Base-by-base conservation (phyloP, 2,797 vertebrate genomes). In the Yasuhikotakia modesta region DNA sequence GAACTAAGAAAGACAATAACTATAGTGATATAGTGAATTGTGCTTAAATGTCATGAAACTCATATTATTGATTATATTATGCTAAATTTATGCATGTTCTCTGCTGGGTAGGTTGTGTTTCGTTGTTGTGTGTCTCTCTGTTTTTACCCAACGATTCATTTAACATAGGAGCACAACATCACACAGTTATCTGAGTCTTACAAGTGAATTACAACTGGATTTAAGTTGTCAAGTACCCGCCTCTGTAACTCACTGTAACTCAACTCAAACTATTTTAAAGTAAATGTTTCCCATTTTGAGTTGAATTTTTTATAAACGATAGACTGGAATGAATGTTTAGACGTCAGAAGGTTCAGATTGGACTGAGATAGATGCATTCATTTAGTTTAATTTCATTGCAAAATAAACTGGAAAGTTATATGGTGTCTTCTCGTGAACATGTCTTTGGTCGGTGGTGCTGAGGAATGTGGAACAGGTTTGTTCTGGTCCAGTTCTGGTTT, bases 101-200 rank as follows among this genome's bases (percentile, higher is more conserved):
- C 22, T 16, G 27, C 13, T 46, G 52, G 55, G 4, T 1, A 21
- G 24, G 16, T 19, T 75, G 65, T 79, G 77, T 70, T 69, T 76
- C 70, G 69, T 70, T 84, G 53, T 4, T 58, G 22, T 27, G 21
- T 57, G 79, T 91, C 89, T 43, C 39, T 2, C 35, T 43, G 39
- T 43, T 10, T 43, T 10, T 10, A 2, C 46, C 39, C 32, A 19
- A 53, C 4, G 5, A 5, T 35, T n/a, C n/a, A 13, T 10, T 75
- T 58, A 14, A 4, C 2, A 66, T 24, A 55, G n/a, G n/a, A n/a
- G 24, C 32, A 22, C n/a, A 11, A n/a, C 2, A 60, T 12, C 32
- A 46, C 1, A 19, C 16, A 35, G 17, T 13, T 5, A 21, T 3
- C 5, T 67, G 50, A 67, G 39, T 39, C 60, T 43, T 43, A 11